A percentile compares a stretch with the other conserved stretches of the same genome.
These are phyloP conservation scores for Rhinoptilus africanus DNA, from an alignment of 2,113 vertebrate species.

Conservation along the genomic window DNA sequence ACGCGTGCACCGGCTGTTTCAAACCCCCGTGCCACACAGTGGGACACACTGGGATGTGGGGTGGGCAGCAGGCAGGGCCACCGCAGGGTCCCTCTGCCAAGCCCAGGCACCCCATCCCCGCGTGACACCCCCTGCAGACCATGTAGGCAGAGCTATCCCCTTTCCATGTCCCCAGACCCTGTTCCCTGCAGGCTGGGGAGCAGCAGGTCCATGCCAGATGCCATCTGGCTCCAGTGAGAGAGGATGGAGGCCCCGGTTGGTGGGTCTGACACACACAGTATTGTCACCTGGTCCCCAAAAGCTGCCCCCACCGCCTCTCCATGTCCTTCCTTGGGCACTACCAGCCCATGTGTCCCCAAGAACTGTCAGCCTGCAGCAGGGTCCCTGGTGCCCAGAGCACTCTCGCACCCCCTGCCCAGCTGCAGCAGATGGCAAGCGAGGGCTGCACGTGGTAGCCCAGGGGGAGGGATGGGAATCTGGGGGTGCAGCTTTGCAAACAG, in stretches of 20 bases:
- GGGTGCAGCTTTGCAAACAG: neutral
- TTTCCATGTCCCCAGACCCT: neutral
- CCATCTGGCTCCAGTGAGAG: neutral
- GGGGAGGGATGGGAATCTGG: neutral
- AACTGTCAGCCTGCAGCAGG: fast-evolving
- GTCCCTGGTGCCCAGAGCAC: neutral
- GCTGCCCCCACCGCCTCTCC: neutral
- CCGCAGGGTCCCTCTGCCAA: neutral
- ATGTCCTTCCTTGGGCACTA: neutral
- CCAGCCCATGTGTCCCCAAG: neutral
- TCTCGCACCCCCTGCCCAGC: neutral
- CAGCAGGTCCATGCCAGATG: neutral
- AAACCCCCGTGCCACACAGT: fast-evolving
- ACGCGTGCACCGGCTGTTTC: fast-evolving
- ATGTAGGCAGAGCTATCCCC: neutral
- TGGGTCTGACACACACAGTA: neutral
- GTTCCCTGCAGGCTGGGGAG: neutral
- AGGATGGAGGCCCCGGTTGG: neutral
- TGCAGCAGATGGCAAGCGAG: neutral
- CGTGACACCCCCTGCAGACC: fast-evolving
- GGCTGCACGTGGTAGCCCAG: fast-evolving
- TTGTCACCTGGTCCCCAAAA: neutral
- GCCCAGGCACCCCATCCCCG: fast-evolving
- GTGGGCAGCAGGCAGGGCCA: neutral
- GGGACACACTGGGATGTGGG: fast-evolving